phyloP scores from a whole-genome alignment of 2,113 vertebrate genomes.

The Merops nubicus region DNA sequence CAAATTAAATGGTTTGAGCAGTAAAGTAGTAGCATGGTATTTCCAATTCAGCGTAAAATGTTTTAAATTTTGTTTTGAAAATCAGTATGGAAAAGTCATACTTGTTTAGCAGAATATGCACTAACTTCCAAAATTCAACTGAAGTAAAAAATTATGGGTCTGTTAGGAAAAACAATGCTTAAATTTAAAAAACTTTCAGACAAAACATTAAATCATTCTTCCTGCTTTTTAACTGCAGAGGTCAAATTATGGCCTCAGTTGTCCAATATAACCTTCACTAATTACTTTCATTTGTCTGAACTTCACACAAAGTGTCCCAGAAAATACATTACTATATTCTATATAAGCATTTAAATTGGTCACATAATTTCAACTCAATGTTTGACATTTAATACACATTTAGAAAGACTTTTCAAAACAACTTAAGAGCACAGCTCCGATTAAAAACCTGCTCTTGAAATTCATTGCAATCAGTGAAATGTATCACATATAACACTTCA shows the following conservation, averaged over 20 bases:
- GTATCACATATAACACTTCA: neutral
- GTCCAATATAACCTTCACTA: neutral
- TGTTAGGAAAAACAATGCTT: neutral
- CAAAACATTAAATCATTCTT: neutral
- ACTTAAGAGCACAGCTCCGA: neutral
- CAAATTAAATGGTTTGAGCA: neutral
- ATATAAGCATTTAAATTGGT: neutral
- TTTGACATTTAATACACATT: neutral
- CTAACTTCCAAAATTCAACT: neutral
- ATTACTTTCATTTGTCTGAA: neutral
- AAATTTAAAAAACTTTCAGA: neutral
- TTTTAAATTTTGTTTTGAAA: neutral
- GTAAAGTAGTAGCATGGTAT: neutral
- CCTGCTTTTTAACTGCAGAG: neutral
- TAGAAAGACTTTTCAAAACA: neutral
- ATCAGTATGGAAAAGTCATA: neutral
- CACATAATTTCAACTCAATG: neutral
- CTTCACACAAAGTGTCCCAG: neutral
- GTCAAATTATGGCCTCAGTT: neutral
- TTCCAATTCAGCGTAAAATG: neutral
- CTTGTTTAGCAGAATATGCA: neutral
- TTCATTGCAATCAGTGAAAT: neutral
- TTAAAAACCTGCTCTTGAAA: neutral
- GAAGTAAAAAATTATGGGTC: neutral
- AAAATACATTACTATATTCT: neutral